A percentile compares a stretch with the other conserved stretches of the same genome.
Conservation (phyloP, 2,113 vertebrate genomes). For the Prietella phreatophila region DNA sequence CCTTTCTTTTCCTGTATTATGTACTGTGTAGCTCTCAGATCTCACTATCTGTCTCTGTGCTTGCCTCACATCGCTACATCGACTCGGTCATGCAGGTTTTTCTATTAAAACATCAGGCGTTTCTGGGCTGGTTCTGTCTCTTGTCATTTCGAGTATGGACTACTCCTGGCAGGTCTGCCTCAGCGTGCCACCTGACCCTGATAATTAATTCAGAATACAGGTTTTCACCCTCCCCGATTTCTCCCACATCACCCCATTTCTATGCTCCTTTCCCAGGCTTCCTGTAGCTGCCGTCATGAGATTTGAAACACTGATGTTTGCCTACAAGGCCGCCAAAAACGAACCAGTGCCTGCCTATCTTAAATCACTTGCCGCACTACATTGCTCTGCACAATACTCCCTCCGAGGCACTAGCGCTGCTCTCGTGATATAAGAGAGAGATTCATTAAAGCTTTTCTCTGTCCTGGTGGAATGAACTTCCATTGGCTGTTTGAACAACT, state of each 20-base stretch:
- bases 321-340: background rate
- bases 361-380: background rate
- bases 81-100: background rate
- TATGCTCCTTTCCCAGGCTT: background rate
- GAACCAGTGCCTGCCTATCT: background rate
- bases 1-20: no score
- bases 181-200: background rate
- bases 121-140: background rate
- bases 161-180: background rate
- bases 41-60: background rate
- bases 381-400: background rate
- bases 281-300: background rate
- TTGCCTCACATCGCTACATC: background rate
- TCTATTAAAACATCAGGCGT: background rate
- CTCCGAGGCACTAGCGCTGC: background rate
- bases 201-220: background rate
- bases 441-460: background rate
- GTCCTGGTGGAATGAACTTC: background rate
- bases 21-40: no score
- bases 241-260: background rate
- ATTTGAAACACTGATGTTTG: background rate
- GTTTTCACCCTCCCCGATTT: background rate
- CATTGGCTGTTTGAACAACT: background rate
- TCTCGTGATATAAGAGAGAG: background rate
- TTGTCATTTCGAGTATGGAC: background rate